Evolutionary conservation across 2,113 vertebrate species (phyloP).

Genomic region (Bos javanicus): DNA sequence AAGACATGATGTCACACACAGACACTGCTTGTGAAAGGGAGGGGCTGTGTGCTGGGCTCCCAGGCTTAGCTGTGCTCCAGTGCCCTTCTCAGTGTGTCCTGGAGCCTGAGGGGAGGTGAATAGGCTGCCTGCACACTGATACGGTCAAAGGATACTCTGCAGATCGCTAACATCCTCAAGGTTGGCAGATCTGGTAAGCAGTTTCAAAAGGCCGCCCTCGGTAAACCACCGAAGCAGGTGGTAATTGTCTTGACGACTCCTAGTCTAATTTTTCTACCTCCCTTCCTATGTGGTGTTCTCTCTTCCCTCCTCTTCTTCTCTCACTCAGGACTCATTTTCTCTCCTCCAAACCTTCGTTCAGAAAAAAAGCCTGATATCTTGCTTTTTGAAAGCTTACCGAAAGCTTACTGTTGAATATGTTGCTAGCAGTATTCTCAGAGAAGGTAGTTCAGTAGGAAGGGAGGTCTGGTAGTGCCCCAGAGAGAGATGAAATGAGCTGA

Average conservation of each 20-base stretch:
- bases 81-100: not conserved
- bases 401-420: not conserved
- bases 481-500: not conserved
- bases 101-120: not conserved
- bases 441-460: not conserved
- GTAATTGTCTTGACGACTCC: fast-evolving
- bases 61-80: not conserved
- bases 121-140: not conserved
- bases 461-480: not conserved
- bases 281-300: not conserved
- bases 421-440: not conserved
- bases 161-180: fast-evolving
- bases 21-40: not conserved
- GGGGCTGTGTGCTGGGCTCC: not conserved
- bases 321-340: not conserved
- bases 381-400: not conserved
- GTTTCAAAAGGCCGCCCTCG: not conserved
- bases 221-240: not conserved
- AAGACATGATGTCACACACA: slow-evolving; percentile 48
- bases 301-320: no score
- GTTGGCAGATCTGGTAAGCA: not conserved
- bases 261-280: not conserved
- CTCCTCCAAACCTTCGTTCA: no score
- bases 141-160: not conserved
- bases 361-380: not conserved